phyloP scores from a whole-genome alignment of 2,888 invertebrate species.

The Capitulum mitella region DNA sequence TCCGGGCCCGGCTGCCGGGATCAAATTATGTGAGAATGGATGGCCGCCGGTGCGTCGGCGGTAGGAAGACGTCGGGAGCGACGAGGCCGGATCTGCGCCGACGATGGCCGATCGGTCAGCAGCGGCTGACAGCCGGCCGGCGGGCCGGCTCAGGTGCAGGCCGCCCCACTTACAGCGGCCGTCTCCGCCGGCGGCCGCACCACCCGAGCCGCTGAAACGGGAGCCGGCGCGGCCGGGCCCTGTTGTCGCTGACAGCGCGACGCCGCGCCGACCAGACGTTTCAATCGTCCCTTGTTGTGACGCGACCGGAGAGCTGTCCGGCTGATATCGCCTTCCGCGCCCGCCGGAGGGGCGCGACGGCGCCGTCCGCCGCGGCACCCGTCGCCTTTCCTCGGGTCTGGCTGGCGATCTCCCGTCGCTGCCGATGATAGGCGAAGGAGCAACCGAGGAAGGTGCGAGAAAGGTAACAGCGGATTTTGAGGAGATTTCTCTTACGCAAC shows the following conservation, averaged over 20 bases:
- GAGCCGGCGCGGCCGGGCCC: neutral
- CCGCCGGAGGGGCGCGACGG: too few relatives aligned
- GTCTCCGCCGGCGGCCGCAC: neutral
- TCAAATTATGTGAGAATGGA: conserved; percentile 22
- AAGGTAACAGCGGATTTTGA: neutral
- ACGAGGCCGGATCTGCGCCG: conserved; percentile 7
- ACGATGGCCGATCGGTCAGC: conserved; percentile 15
- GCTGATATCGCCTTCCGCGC: too few relatives aligned
- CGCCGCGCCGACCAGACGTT: neutral
- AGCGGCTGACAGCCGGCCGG: neutral
- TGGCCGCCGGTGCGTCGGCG: conserved; percentile 1
- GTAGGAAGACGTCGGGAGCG: conserved; percentile 16
- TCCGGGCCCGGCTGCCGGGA: conserved; percentile 1
- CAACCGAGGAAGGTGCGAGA: neutral
- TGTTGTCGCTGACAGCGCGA: neutral
- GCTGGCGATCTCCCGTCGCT: neutral
- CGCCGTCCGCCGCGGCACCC: too few relatives aligned
- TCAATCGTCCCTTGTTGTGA: conserved; percentile 7
- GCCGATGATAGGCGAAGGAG: neutral
- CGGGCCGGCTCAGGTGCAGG: conserved; percentile 4
- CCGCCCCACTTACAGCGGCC: neutral
- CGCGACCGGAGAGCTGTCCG: neutral
- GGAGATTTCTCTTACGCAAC: neutral
- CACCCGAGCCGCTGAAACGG: neutral
- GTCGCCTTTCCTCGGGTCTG: neutral